These are phyloP conservation scores for Acrocyrtus sp. DNA, from an alignment of 2,888 invertebrate genomes.

Conservation along the genomic window DNA sequence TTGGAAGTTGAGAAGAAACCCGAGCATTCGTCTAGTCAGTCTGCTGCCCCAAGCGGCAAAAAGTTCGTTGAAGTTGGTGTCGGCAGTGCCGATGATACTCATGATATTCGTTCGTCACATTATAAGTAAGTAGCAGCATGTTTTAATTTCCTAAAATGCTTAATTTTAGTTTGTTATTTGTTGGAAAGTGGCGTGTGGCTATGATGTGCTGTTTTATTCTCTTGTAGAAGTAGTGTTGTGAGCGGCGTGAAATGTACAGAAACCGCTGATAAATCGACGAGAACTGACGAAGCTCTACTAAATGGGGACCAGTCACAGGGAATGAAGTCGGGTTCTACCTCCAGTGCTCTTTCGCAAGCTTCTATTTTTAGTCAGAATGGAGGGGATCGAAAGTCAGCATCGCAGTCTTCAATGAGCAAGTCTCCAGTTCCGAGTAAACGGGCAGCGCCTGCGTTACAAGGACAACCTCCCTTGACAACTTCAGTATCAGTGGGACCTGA, in stretches of 20 bases:
- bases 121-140: constrained; percentile 54
- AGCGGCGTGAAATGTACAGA: constrained; percentile 60
- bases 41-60: constrained; percentile 52
- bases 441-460: constrained; percentile 56
- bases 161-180: background rate
- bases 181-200: background rate
- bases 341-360: constrained; percentile 24
- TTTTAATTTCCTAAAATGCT: no score
- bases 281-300: constrained; percentile 72
- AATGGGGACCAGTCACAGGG: constrained; percentile 63
- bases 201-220: no score
- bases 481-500: constrained; percentile 55
- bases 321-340: constrained; percentile 28
- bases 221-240: constrained; percentile 53
- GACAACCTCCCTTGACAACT: constrained; percentile 37
- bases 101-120: constrained; percentile 61
- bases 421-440: constrained; percentile 60
- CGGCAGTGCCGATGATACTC: constrained; percentile 63
- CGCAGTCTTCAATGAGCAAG: constrained; percentile 39
- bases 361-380: constrained; percentile 44
- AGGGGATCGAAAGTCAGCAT: constrained; percentile 20
- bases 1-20: constrained; percentile 45
- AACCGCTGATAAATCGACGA: constrained; percentile 77
- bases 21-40: constrained; percentile 60
- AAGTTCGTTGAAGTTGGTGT: constrained; percentile 63